Percentiles rank a stretch among this genome's conserved stretches.
phyloP scores from a whole-genome alignment of 2,113 vertebrate species.

The Hucho hucho region DNA sequence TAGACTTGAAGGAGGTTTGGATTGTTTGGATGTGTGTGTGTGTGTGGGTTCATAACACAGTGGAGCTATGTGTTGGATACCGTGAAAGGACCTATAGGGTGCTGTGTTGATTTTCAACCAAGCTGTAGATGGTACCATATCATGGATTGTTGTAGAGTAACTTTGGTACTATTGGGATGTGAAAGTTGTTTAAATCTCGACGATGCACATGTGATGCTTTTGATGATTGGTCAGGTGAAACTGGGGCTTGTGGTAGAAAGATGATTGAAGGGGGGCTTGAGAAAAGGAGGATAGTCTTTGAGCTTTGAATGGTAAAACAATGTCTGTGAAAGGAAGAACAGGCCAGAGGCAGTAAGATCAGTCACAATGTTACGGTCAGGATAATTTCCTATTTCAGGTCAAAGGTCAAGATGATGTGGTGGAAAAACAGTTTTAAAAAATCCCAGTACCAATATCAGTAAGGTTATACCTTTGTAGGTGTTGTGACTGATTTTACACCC shows the following conservation, averaged over 20 bases:
- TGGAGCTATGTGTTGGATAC: constrained; percentile 28
- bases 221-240: too few species aligned
- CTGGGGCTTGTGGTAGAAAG: constrained; percentile 1
- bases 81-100: not conserved
- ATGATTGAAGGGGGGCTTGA: constrained; percentile 28
- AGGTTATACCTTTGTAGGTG: constrained; percentile 9
- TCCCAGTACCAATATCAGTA: not conserved
- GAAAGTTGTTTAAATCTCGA: too few species aligned
- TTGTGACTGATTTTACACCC: constrained; percentile 63
- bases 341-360: constrained; percentile 59
- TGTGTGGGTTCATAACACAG: constrained; percentile 39
- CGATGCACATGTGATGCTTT: too few species aligned
- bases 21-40: constrained; percentile 29
- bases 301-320: constrained; percentile 43
- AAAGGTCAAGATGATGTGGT: too few species aligned
- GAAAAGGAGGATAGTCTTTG: constrained; percentile 40
- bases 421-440: not conserved
- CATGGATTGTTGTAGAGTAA: not conserved
- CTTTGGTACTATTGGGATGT: not conserved
- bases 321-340: constrained; percentile 49
- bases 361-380: constrained; percentile 9
- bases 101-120: constrained; percentile 27
- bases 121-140: not conserved
- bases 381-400: too few species aligned
- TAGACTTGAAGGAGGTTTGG: not conserved